Evolutionary conservation across 2,113 vertebrate species (phyloP), one percentile per base, ranked within the genome.

Genomic region (Gadus macrocephalus): DNA sequence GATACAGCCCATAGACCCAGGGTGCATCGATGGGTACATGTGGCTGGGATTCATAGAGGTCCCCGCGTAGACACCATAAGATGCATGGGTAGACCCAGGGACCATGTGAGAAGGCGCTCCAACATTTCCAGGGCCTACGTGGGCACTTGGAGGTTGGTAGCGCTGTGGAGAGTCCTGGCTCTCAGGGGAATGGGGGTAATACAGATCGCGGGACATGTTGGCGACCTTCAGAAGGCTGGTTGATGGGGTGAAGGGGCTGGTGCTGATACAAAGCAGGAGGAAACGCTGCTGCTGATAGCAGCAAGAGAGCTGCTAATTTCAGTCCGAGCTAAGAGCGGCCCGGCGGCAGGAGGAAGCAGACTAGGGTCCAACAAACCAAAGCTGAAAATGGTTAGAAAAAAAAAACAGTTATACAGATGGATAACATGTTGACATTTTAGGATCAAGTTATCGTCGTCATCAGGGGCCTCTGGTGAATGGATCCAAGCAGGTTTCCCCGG

Each of bases 351-450:
- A 89, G 92, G 91, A 82, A 92, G 90, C 86, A 91, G 88, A 87
- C 90, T 93, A 93, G 86, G 92, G 93, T 95, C 94, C 94, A 93
- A 89, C 87, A 96, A 95, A 84, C 94, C 92, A 96, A 94, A 93
- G 94, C 96, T 98, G 94, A 91, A 93, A 97, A 92, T 73, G 55
- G 82, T 79, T 49, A 64, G 69, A 71, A 79, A 62, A 78, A 77
- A 80, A 78, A 68, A 78, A 62, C 58, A 93, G 91, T 95, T 91
- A 91, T 86, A 62, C 69, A 62, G 15, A 27, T 5, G 67, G 67
- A 75, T 27, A 72, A 31, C 49, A 64, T 3, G n/a, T 64, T 25
- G 49, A 67, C 58, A 67, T 75, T 58, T 73, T 20, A 25, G 63
- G 64, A 69, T 62, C 67, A 53, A 15, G 15, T 70, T 72, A 6